Base-by-base conservation (phyloP, 2,888 invertebrate genomes). In the Dinocampus coccinellae region DNA sequence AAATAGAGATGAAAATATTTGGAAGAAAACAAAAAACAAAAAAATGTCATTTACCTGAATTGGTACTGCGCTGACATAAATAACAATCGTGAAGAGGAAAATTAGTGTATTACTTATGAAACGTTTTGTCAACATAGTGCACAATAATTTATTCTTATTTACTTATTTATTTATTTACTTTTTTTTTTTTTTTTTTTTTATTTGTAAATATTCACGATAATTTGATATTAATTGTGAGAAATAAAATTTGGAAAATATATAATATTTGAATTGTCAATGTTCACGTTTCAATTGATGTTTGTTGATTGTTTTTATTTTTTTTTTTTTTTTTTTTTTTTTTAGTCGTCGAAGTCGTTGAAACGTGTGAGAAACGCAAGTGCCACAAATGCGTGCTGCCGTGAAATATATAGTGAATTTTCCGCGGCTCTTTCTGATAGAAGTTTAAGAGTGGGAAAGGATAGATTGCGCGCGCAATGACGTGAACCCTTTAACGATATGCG, bases 351-450 rank as follows among this genome's bases (percentile, higher is more conserved):
- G 34, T 71, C 72, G 76, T 66, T 68, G 66, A 76, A 76, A 74
- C 76, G 77, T 73, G 75, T 74, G 73, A 29, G 42, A 53, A 60
- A 74, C 72, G 76, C 76, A 80, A 77, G n/a, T 84, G 79, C 74
- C 74, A 70, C 78, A 75, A 74, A 74, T 77, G 78, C 78, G 78
- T 77, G 78, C 73, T 79, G 73, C 77, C 78, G 73, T 76, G 73
- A 76, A 83, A 81, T 83, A 83, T 83, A 83, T 83, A 84, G 80
- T 77, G 77, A 72, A 68, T 58, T 63, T 73, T 58, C 69, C 69
- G 69, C 76, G 64, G 63, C 55, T 47, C 20, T 47, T 62, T 57
- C 57, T 63, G 55, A 60, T 63, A 29, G 72, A n/a, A 33, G 16
- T 47, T 47, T 26, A 29, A 67, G 75, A 73, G 75, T 72, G 76